Evolutionary conservation across 1,140 invertebrate species (phyloP).

Genomic region (Dinoponera quadriceps): DNA sequence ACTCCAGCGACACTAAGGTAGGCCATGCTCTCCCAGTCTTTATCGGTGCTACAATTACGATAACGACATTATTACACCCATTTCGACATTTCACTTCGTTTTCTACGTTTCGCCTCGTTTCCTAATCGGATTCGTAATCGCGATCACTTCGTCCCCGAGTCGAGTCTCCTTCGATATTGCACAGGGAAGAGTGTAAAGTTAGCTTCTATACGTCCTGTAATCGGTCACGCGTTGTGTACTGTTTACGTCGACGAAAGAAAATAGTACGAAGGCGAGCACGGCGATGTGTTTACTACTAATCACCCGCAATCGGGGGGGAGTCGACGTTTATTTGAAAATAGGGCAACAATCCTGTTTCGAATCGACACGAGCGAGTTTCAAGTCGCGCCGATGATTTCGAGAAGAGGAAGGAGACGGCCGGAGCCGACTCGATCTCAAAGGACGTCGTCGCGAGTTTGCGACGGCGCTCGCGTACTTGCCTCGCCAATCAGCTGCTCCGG

Average conservation of each 20-base stretch:
- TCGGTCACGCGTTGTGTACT: too few relatives aligned
- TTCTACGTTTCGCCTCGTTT: background rate
- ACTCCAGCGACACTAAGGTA: background rate
- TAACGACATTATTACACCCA: background rate
- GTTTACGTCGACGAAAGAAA: too few relatives aligned
- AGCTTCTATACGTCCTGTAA: too few relatives aligned
- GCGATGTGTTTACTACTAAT: too few relatives aligned
- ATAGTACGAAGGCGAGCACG: too few relatives aligned
- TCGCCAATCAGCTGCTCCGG: background rate
- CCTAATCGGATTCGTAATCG: background rate
- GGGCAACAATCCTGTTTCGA: too few relatives aligned
- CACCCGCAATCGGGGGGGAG: too few relatives aligned
- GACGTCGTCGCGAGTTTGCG: background rate
- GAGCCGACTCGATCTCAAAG: background rate
- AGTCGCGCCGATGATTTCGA: too few relatives aligned
- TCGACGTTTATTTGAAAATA: too few relatives aligned
- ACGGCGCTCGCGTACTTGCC: background rate
- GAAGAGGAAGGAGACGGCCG: too few relatives aligned
- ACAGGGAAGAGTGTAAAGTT: background rate
- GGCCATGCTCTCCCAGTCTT: background rate
- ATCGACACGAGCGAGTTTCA: too few relatives aligned
- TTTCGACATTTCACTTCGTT: background rate
- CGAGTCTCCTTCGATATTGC: background rate
- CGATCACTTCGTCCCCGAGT: too few relatives aligned
- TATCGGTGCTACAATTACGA: background rate